Evolutionary conservation across 2,888 invertebrate species (phyloP), one percentile per base, ranked within the genome.

Genomic region (Xylota sylvarum): DNA sequence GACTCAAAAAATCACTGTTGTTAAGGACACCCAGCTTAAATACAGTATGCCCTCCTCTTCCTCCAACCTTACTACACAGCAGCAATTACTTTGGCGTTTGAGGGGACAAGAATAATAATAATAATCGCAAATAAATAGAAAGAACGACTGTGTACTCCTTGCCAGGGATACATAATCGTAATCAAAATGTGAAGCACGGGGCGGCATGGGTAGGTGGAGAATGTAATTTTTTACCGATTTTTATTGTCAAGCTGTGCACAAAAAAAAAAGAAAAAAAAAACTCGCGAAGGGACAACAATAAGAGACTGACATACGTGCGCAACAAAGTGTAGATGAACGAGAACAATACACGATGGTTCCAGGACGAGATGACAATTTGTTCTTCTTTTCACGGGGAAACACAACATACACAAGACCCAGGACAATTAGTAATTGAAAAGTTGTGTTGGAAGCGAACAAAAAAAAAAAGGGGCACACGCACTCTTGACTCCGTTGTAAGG

Each of bases 81-180:
- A 82, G 86, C 86, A 86, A 86, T 86, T 86, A 86, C 86, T 86
- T 86, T 86, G 82, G 78, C 86, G 69, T 86, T 86, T 86, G 82
- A 82, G 73, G 77, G 86, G 86, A 86, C 82, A 86, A 58, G 86
- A 48, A 81, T 85, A 86, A 86, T 86, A 85, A 85, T 80, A 86
- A 86, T 86, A 86, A 86, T 86, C 86, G 69, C 69, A 82, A 86
- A 86, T 86, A 86, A 82, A 82, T 86, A 82, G 73, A 81, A 72
- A 77, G 50, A 56, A 67, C 55, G 32, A 32, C 35, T 9, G 50
- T 17, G 35, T 60, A 6, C 27, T 50, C 70, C 65, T 78, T 67
- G 60, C 19, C 19, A n/a, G 64, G 56, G 67, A 73, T 48, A 70
- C 82, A 73, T 73, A 82, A 82, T 82, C 82, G 77, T 86, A 82